A percentile compares a stretch with the other conserved stretches of the same genome.
These are phyloP conservation scores for Corythucha ciliata DNA, from an alignment of 2,888 invertebrate species.

Conservation along the genomic window DNA sequence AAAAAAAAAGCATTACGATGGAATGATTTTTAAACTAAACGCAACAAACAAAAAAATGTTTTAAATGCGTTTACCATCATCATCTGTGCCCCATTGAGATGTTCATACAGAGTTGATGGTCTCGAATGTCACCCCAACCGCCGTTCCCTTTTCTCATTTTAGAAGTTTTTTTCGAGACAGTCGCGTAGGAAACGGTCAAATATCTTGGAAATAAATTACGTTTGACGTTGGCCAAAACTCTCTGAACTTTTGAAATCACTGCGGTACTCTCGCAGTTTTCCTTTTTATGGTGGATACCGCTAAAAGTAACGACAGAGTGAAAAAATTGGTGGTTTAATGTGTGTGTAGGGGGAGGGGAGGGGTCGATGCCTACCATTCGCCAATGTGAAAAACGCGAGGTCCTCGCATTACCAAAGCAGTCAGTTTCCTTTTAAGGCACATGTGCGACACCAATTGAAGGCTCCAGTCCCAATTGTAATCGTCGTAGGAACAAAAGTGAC, in stretches of 20 bases:
- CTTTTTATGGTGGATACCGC: slow-evolving; percentile 93
- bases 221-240: slow-evolving; percentile 60
- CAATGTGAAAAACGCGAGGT: slow-evolving; percentile 95
- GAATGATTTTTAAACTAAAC: no score
- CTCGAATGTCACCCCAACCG: slow-evolving; percentile 90
- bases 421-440: slow-evolving; percentile 64
- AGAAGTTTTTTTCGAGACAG: slow-evolving; percentile 60
- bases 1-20: no score
- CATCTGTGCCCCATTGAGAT: slow-evolving; percentile 39
- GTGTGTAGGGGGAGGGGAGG: no score
- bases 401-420: slow-evolving; percentile 84
- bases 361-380: slow-evolving; percentile 77
- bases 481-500: slow-evolving; percentile 89
- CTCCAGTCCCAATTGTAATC: slow-evolving; percentile 99
- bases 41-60: no score
- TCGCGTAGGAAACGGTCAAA: slow-evolving; percentile 55
- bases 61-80: no score
- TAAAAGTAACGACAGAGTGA: slow-evolving; percentile 43
- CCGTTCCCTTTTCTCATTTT: slow-evolving; percentile 81
- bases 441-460: slow-evolving; percentile 79
- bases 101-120: slow-evolving; percentile 52
- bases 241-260: slow-evolving; percentile 74
- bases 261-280: slow-evolving; percentile 79
- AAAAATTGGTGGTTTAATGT: background rate
- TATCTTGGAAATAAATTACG: slow-evolving; percentile 62